Evolutionary conservation across 1,140 invertebrate species (phyloP).

Genomic region (Harpegnathos saltator): DNA sequence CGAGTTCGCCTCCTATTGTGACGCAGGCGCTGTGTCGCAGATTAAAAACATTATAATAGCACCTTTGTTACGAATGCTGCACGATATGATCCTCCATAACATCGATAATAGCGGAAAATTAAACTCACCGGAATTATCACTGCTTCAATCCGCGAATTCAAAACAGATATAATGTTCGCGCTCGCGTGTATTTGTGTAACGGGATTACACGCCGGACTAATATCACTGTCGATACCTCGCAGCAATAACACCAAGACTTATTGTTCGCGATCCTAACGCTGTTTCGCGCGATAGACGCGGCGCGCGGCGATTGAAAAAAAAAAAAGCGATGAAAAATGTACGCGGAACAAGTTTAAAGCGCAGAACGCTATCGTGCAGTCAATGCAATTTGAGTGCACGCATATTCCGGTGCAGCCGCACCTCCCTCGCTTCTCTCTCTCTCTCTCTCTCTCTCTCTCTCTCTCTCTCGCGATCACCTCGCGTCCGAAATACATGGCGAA

Average conservation of each 20-base stretch:
- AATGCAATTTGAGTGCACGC: slow-evolving; percentile 57
- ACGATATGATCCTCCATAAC: slow-evolving; percentile 16
- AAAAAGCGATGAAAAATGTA: slow-evolving; percentile 61
- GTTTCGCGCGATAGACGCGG: slow-evolving; percentile 48
- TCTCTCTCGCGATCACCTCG: slow-evolving; percentile 50
- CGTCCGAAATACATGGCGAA: slow-evolving; percentile 56
- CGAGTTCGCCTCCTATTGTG: neutral
- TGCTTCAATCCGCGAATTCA: slow-evolving; percentile 31
- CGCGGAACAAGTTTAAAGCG: slow-evolving; percentile 59
- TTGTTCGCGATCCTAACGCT: slow-evolving; percentile 58
- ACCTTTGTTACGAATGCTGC: neutral
- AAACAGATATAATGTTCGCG: slow-evolving; percentile 21
- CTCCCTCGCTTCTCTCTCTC: slow-evolving; percentile 27
- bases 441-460: slow-evolving; percentile 38
- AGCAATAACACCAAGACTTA: slow-evolving; percentile 60
- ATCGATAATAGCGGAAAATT: slow-evolving; percentile 27
- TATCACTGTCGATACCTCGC: slow-evolving; percentile 52
- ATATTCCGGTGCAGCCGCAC: slow-evolving; percentile 44
- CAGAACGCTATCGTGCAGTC: slow-evolving; percentile 50
- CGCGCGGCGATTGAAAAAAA: slow-evolving; percentile 47
- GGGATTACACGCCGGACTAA: slow-evolving; percentile 44
- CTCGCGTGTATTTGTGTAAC: slow-evolving; percentile 39
- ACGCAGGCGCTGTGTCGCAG: neutral
- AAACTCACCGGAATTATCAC: slow-evolving; percentile 2
- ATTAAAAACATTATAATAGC: slow-evolving; percentile 33